phyloP scores from a whole-genome alignment of 2,113 vertebrate species.

The Semnornis frantzii region DNA sequence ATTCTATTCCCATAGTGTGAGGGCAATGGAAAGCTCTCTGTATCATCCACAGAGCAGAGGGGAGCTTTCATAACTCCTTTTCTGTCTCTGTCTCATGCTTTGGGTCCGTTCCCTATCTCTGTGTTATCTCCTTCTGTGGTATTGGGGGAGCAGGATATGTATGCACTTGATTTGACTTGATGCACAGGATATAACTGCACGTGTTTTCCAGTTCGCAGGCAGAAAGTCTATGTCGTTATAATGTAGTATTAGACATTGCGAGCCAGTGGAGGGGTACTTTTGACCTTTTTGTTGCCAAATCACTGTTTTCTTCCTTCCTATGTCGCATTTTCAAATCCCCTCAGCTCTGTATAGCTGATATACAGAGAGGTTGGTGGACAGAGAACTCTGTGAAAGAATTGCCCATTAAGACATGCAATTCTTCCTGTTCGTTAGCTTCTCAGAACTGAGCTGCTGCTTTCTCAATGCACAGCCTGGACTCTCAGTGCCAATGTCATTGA shows the following conservation, averaged over 20 bases:
- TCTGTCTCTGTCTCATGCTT: background rate
- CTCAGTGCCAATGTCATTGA: background rate
- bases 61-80: background rate
- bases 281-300: background rate
- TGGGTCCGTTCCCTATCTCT: background rate
- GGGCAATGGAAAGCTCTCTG: background rate
- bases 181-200: background rate
- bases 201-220: background rate
- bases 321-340: background rate
- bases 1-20: background rate
- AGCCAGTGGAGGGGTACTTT: background rate
- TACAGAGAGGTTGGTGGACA: background rate
- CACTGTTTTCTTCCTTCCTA: background rate
- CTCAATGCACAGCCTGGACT: background rate
- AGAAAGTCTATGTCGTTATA: background rate
- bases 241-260: background rate
- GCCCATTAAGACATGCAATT: rapidly evolving
- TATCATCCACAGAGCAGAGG: background rate
- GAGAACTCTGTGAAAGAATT: background rate
- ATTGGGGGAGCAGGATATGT: background rate
- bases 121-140: background rate
- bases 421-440: rapidly evolving
- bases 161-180: background rate
- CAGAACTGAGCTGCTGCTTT: background rate
- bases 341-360: background rate